Conservation (phyloP, 2,113 vertebrate species). For the Macrotus californicus region DNA sequence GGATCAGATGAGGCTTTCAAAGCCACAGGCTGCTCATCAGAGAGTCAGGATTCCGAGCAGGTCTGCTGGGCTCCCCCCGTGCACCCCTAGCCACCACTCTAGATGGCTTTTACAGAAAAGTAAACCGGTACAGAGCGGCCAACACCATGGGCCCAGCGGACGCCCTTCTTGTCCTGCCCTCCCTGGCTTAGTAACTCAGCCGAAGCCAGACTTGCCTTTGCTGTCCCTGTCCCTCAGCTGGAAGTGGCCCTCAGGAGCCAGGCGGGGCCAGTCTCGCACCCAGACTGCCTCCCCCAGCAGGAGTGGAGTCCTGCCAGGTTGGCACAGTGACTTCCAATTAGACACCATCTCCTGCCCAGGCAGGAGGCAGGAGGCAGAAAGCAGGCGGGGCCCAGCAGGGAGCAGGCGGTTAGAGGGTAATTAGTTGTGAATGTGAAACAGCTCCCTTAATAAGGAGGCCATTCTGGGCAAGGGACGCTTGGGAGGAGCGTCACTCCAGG, state of each 20-base stretch:
- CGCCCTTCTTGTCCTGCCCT: accelerated
- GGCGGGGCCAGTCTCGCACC: background rate
- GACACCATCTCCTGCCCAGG: background rate
- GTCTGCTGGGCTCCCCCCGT: background rate
- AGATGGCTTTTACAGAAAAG: background rate
- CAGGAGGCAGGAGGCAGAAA: background rate
- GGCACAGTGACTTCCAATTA: background rate
- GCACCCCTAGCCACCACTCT: background rate
- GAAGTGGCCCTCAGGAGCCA: background rate
- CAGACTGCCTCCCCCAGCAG: background rate
- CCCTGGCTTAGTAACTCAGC: background rate
- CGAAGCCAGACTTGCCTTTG: background rate
- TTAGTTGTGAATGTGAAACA: background rate
- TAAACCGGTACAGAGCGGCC: background rate
- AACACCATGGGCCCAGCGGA: accelerated
- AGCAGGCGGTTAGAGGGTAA: background rate
- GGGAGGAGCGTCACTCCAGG: background rate
- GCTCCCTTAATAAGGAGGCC: background rate
- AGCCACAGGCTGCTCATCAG: background rate
- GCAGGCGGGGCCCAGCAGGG: background rate
- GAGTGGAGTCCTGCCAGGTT: background rate
- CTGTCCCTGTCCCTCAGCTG: background rate
- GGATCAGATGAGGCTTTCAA: background rate
- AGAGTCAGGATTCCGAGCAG: background rate
- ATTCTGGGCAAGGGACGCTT: background rate